Evolutionary conservation across 2,888 invertebrate species (phyloP), one percentile per base, ranked within the genome.

Genomic region (Drosophila kuntzei): DNA sequence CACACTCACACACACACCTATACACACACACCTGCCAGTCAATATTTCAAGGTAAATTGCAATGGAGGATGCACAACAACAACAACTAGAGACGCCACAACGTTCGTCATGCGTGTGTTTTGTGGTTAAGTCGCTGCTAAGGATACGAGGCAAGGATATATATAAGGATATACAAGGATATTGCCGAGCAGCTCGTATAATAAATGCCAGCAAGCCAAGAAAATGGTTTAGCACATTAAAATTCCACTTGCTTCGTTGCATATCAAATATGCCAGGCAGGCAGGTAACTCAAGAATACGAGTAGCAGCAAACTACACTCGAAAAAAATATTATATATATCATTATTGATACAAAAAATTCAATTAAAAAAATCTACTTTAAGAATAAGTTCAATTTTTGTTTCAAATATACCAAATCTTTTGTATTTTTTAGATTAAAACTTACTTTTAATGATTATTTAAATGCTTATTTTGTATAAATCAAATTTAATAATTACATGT

Each of bases 221-320:
- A 85, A 88, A 85, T 85, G 88, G 88, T 72, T 85, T 88, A 79
- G 88, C 87, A 79, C 85, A 85, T 85, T 85, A 85, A 88, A 85
- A 85, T 85, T 85, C 84, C 88, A 75, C 84, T 88, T 85, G 85
- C 85, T 70, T 73, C 78, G 87, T 74, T 84, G 85, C 89, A 86
- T 88, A 87, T 81, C 84, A 88, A 86, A 84, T 87, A 88, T 79
- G 83, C 73, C 80, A 71, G 64, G 68, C 80, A 76, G 62, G 22
- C 49, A 47, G 41, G 20, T 6, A 50, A 22, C 18, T 14, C 60
- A 22, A 9, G 32, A n/a, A n/a, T n/a, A n/a, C n/a, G n/a, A 49
- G 14, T 8, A 37, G 41, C 32, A 7, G n/a, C 3, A n/a, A 7
- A n/a, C n/a, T n/a, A n/a, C n/a, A n/a, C n/a, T n/a, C n/a, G n/a